Evolutionary conservation across 1,140 invertebrate genomes (phyloP), one percentile per base, ranked within the genome.

Genomic region (Brevipalpus yothersi): DNA sequence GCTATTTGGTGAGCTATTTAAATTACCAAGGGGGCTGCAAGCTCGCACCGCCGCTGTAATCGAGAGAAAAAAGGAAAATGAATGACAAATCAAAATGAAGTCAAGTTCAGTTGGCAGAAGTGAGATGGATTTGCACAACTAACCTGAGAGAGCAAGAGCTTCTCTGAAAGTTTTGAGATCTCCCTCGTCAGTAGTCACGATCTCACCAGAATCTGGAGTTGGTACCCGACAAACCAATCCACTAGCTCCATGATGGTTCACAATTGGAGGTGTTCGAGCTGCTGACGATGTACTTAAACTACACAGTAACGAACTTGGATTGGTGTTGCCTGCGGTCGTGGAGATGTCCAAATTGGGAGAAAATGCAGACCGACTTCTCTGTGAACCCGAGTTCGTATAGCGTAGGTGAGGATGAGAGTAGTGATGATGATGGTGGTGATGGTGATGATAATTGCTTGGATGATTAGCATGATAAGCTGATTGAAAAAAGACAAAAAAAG

Each of bases 111-210:
- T 60, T 60, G 42, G 49, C 15, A 13, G 43, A 49, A 51, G 7
- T 5, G 9, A 10, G 0, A 53, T 10, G 21, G 9, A 55, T 15
- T 15, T 23, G 3, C 2, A 43, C 53, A 15, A 40, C 41, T 59
- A 23, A 54, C 51, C 59, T 60, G 80, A 78, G 39, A 55, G 15
- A 40, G 53, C 53, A 65, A 84, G 76, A 59, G 82, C 82, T 74
- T 85, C 81, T 68, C 80, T 76, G 67, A 85, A 85, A 62, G 80
- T 81, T 63, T 81, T 77, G 62, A 84, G 70, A 64, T 79, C 77
- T 53, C 53, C 53, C 12, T 55, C 53, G 7, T 55, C 53, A 15
- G 53, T 21, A 39, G 15, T 55, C 15, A 19, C 45, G 13, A 19
- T n/a, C 19, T 47, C 45, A n/a, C 45, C 45, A 47, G 13, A n/a